A percentile compares a stretch with the other conserved stretches of the same genome.
Evolutionary conservation across 2,888 invertebrate genomes (phyloP).

Genomic region (Drosophila engyochracea): DNA sequence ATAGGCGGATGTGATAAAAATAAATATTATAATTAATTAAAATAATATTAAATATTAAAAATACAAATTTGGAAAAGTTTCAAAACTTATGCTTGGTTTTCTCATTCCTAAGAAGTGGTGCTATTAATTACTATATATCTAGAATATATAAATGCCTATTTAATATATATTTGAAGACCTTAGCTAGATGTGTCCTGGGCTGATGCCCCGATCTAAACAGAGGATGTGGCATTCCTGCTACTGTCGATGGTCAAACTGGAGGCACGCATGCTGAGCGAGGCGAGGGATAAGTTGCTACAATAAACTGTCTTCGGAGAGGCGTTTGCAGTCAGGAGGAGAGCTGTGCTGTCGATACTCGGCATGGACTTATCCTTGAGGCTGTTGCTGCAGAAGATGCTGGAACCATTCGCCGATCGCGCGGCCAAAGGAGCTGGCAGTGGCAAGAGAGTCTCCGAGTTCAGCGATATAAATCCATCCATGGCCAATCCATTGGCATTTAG

Average conservation of each 20-base stretch:
- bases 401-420: constrained; percentile 31
- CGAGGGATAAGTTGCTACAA: constrained; percentile 84
- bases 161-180: neutral
- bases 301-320: constrained; percentile 81
- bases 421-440: constrained; percentile 22
- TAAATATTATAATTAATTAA: too few species aligned
- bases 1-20: neutral
- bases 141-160: neutral
- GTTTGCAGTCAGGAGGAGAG: constrained; percentile 65
- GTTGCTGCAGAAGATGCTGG: constrained; percentile 61
- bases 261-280: constrained; percentile 84
- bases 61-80: too few species aligned
- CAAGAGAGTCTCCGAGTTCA: constrained; percentile 40
- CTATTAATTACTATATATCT: neutral
- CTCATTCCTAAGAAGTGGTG: neutral
- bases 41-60: too few species aligned
- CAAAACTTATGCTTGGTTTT: neutral
- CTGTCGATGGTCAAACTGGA: constrained; percentile 85
- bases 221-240: constrained; percentile 87
- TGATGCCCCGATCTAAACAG: constrained; percentile 83
- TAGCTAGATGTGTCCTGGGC: neutral
- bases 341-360: constrained; percentile 72
- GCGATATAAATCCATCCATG: constrained; percentile 55
- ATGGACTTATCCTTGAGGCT: constrained; percentile 59
- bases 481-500: constrained; percentile 50